These are phyloP conservation scores for Crotalus horridus DNA, from an alignment of 2,113 vertebrate species.

Conservation along the genomic window DNA sequence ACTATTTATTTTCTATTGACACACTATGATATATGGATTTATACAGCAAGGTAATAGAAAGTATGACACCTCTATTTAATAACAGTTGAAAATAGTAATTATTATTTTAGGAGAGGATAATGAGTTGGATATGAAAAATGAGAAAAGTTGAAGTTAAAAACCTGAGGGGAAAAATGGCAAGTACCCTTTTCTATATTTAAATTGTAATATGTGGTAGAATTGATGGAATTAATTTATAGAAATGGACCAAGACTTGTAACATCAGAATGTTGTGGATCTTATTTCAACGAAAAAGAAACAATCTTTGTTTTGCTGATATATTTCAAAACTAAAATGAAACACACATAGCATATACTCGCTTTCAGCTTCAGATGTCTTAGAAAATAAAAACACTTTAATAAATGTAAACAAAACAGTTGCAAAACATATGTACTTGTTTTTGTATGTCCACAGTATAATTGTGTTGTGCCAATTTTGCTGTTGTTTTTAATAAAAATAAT, in stretches of 20 bases:
- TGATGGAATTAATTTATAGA: not conserved
- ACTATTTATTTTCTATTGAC: not conserved
- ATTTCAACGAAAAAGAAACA: not conserved
- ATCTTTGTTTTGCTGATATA: not conserved
- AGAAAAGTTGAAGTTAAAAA: not conserved
- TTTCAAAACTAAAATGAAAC: not conserved
- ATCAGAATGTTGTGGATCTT: not conserved
- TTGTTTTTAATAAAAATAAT: not conserved
- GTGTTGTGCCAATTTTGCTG: not conserved
- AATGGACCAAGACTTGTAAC: not conserved
- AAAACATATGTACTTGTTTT: not conserved
- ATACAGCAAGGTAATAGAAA: slow-evolving; percentile 7
- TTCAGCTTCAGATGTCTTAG: not conserved
- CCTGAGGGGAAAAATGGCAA: not conserved
- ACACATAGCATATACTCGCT: not conserved
- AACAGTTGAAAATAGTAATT: not conserved
- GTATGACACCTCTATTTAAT: not conserved
- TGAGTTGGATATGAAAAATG: not conserved
- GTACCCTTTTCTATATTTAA: not conserved
- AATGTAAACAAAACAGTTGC: not conserved
- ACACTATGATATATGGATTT: slow-evolving; percentile 16
- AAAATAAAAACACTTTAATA: not conserved
- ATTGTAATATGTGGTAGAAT: not conserved
- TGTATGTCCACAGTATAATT: not conserved
- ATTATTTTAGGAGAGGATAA: not conserved